Conservation (phyloP, 2,888 invertebrate species). For the Phengaris alcon region DNA sequence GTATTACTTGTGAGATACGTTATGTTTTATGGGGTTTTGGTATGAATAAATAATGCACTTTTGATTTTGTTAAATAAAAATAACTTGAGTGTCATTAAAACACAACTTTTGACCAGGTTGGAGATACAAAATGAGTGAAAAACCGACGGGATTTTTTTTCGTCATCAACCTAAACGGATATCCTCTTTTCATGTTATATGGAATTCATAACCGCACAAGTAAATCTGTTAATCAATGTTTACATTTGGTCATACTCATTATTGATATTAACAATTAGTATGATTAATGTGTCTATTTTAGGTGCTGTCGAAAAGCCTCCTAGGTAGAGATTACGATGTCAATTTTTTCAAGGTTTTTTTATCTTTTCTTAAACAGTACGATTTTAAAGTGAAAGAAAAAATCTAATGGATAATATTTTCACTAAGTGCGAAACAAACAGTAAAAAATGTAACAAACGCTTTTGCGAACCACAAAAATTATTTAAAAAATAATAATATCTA, state of each 20-base stretch:
- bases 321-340: not conserved
- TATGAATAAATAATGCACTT: too few relatives aligned
- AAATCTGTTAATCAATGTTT: not conserved
- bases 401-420: too few relatives aligned
- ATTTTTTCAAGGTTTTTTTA: not conserved
- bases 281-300: not conserved
- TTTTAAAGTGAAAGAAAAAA: too few relatives aligned
- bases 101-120: not conserved
- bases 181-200: not conserved
- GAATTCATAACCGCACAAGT: not conserved
- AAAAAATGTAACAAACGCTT: too few relatives aligned
- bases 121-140: not conserved
- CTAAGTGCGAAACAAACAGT: too few relatives aligned
- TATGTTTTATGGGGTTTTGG: too few relatives aligned
- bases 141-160: not conserved
- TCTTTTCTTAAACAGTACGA: not conserved
- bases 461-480: too few relatives aligned
- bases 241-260: not conserved
- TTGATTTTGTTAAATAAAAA: too few relatives aligned
- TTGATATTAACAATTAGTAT: not conserved
- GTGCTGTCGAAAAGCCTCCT: not conserved
- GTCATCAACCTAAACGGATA: not conserved
- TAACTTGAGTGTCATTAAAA: not conserved
- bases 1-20: too few relatives aligned
- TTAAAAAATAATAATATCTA: too few relatives aligned